Evolutionary conservation across 1,140 invertebrate genomes (phyloP).

Genomic region (Muscidifurax raptorellus): DNA sequence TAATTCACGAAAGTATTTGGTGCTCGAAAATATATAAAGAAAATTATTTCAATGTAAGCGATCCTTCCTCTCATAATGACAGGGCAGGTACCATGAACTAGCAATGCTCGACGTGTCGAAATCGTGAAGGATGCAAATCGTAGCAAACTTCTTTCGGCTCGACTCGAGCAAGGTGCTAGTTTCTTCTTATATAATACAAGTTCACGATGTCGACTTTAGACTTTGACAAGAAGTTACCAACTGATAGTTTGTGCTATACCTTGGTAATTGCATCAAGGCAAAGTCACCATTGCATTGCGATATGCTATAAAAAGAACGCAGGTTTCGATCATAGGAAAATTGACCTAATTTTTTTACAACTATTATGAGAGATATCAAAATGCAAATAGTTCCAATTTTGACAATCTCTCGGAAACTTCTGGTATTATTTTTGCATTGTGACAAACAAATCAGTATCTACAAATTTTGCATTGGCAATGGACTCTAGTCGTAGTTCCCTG

Average conservation of each 20-base stretch:
- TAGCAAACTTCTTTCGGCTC: constrained; percentile 3
- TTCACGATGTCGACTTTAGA: constrained; percentile 32
- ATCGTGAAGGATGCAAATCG: constrained; percentile 18
- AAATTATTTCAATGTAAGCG: constrained; percentile 37
- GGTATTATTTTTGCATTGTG: constrained; percentile 22
- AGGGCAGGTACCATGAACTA: constrained; percentile 39
- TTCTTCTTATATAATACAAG: constrained; percentile 34
- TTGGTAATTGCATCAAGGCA: constrained; percentile 32
- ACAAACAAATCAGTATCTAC: constrained; percentile 48
- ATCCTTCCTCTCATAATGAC: constrained; percentile 24
- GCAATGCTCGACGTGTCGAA: constrained; percentile 17
- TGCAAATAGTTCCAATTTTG: constrained; percentile 2
- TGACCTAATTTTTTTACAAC: constrained; percentile 24
- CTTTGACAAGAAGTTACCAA: constrained; percentile 45
- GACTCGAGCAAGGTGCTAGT: constrained; percentile 38
- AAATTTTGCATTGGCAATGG: constrained; percentile 48
- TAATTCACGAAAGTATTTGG: constrained; percentile 49
- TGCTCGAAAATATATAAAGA: constrained; percentile 45
- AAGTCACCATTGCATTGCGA: constrained; percentile 37
- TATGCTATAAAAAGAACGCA: constrained; percentile 38
- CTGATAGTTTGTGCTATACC: constrained; percentile 15
- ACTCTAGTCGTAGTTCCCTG: constrained; percentile 66
- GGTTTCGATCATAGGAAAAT: constrained; percentile 31
- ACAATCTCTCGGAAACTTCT: not conserved
- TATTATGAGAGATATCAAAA: constrained; percentile 39